Base-by-base conservation (phyloP, 2,797 vertebrate species). In the Falco columbarius region DNA sequence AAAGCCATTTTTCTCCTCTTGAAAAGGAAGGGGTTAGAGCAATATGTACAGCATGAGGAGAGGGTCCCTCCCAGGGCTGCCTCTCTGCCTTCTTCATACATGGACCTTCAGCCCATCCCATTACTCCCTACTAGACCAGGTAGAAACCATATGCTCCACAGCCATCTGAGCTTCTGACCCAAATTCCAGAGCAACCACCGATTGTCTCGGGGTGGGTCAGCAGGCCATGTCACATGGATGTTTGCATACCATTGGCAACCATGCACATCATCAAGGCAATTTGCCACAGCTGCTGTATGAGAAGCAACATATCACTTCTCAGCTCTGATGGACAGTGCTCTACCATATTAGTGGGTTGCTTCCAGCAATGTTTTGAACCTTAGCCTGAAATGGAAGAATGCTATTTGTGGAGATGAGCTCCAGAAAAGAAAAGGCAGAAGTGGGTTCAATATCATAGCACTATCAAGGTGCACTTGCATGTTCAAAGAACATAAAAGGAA, bases 91-190 rank as follows among this genome's bases (percentile, higher is more conserved):
- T n/a, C 30, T 73, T 56, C 81, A 38, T 40, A 23, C 11, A 4
- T 0, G 59, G 54, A 51, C 12, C 54, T 56, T 56, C 19, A 42
- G 29, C 14, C 1, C 2, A 42, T 3, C 18, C 19, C n/a, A 6
- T 9, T 19, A 14, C 6, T 3, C 4, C 13, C 14, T 12, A 10
- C 19, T 6, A 4, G 0, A 29, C 47, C 26, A 61, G 29, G 23
- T 62, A 26, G 54, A 94, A 89, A 3, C 8, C 30, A 42, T 0
- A 0, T 36, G 19, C 9, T 38, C 23, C 34, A 23, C 16, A 71
- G 36, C 29, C 32, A 16, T 7, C 36, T 10, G 19, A 83, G 44
- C 16, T 82, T 79, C 52, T 63, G 27, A 47, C 63, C 34, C 24
- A 12, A 34, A 27, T 19, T 38, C 70, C 26, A 27, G 49, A 58